A percentile compares a stretch with the other conserved stretches of the same genome.
phyloP scores from a whole-genome alignment of 1,140 invertebrate species.

The Andricus grossulariae region DNA sequence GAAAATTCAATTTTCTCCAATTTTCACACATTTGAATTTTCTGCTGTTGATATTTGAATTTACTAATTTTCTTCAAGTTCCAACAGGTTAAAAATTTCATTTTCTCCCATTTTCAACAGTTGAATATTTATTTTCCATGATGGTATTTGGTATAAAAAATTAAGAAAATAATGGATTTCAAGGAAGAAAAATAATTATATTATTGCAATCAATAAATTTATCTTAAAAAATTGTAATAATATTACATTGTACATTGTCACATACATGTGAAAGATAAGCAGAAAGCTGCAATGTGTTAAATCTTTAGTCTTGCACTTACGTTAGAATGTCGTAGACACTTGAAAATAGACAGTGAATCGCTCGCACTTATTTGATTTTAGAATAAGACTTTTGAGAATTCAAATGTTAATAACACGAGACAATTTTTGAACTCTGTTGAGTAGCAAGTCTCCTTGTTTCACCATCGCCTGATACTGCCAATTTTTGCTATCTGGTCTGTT shows the following conservation, averaged over 20 bases:
- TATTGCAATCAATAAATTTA: neutral
- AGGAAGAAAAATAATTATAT: neutral
- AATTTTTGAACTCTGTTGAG: slow-evolving; percentile 99
- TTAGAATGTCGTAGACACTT: neutral
- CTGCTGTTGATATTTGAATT: too few relatives aligned
- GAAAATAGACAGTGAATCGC: too few relatives aligned
- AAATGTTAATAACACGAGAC: slow-evolving; percentile 99
- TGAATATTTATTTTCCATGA: too few relatives aligned
- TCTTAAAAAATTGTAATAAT: slow-evolving; percentile 16
- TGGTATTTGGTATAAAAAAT: too few relatives aligned
- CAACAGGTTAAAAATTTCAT: too few relatives aligned
- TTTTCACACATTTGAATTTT: too few relatives aligned
- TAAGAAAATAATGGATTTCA: too few relatives aligned
- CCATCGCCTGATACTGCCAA: slow-evolving; percentile 96
- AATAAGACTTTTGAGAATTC: slow-evolving; percentile 60
- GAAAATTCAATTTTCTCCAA: too few relatives aligned
- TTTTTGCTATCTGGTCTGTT: slow-evolving; percentile 95
- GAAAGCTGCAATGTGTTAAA: slow-evolving; percentile 13
- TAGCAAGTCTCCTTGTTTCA: slow-evolving; percentile 98
- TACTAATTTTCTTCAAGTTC: too few relatives aligned
- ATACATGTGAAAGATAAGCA: slow-evolving; percentile 7
- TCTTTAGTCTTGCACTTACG: neutral
- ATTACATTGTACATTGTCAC: slow-evolving; percentile 9
- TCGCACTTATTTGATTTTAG: too few relatives aligned
- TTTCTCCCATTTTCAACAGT: too few relatives aligned